Evolutionary conservation across 2,797 vertebrate genomes (phyloP), one percentile per base, ranked within the genome.

Genomic region (Enteromius trimaculatus): DNA sequence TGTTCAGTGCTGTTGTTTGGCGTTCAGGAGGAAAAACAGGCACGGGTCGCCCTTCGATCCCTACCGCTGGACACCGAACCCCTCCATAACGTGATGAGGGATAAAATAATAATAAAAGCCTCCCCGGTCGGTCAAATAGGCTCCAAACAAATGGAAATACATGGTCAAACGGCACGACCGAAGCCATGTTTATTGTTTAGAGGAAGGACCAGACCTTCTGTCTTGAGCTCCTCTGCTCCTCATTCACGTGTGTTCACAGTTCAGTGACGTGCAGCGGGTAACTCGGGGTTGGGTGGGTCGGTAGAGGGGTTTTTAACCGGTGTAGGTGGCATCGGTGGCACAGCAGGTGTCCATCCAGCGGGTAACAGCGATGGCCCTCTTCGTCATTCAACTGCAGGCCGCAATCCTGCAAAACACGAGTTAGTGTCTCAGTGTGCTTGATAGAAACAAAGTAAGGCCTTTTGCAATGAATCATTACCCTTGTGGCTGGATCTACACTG

Each of bases 311-410:
- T 86, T 96, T 95, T 0, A 99, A 95, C 85, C 97, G 95, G 86
- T 95, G 93, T 92, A 99, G 96, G 74, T 99, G 98, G 91, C 98
- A 99, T 88, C 95, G 47, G 49, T 99, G 98, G 91, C 98, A 99
- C 70, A 99, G 96, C 88, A 99, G 93, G 91, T 97, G 98, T 21
- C 96, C 95, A 37, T 98, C 97, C 78, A 99, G 92, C 0, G 98
- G 98, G 83, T 98, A 99, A 95, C 98, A 99, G 7, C 97, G 98
- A 85, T 96, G 97, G 65, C 97, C 97, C 71, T 99, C 97, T 81
- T 99, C 97, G 13, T 98, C 98, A 0, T 98, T 99, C 82, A 99
- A 94, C 95, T 98, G 97, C 75, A 99, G 95, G 79, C 95, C 93
- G 37, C 98, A 99, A 86, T 99, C 98, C 98, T 99, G 58, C 11